Percentiles rank a stretch among this genome's conserved stretches.
phyloP scores from a whole-genome alignment of 2,888 invertebrate genomes.

The Pachliopta kotzebuea region DNA sequence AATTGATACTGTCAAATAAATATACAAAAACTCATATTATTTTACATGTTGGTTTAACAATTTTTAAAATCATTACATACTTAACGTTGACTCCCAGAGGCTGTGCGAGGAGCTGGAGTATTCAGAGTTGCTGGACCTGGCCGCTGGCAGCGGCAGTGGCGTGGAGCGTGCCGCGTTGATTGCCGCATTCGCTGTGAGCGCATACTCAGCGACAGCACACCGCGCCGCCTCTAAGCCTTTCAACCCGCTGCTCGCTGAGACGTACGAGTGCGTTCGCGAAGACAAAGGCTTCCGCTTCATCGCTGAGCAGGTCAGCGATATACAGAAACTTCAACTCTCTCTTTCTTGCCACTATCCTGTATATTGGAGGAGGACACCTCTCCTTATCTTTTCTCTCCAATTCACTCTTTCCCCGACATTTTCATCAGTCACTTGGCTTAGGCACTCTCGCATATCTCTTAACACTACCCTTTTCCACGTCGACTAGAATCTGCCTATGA shows the following conservation, averaged over 20 bases:
- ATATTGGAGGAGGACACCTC: too few species aligned
- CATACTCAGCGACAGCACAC: slow-evolving; percentile 86
- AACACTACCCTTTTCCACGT: too few species aligned
- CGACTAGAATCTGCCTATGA: too few species aligned
- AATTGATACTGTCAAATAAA: too few species aligned
- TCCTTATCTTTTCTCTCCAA: too few species aligned
- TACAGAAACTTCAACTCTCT: too few species aligned
- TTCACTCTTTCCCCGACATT: too few species aligned
- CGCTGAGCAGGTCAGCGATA: slow-evolving; percentile 84
- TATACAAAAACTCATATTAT: too few species aligned
- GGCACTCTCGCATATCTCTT: too few species aligned
- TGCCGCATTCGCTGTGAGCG: slow-evolving; percentile 90
- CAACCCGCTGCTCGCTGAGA: slow-evolving; percentile 91
- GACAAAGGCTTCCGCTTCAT: slow-evolving; percentile 89
- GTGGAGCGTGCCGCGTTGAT: slow-evolving; percentile 88
- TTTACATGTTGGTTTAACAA: too few species aligned
- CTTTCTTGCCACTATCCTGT: too few species aligned
- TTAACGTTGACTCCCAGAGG: slow-evolving; percentile 67
- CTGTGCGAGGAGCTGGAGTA: slow-evolving; percentile 92
- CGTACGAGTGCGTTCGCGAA: slow-evolving; percentile 88
- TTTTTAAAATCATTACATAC: neutral
- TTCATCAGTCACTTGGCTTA: too few species aligned
- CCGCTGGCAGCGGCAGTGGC: slow-evolving; percentile 82
- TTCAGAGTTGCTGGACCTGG: slow-evolving; percentile 88
- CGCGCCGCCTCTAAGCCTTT: slow-evolving; percentile 92